Base-by-base conservation (phyloP, 2,888 invertebrate species). In the Coelogynopora nodosa region DNA sequence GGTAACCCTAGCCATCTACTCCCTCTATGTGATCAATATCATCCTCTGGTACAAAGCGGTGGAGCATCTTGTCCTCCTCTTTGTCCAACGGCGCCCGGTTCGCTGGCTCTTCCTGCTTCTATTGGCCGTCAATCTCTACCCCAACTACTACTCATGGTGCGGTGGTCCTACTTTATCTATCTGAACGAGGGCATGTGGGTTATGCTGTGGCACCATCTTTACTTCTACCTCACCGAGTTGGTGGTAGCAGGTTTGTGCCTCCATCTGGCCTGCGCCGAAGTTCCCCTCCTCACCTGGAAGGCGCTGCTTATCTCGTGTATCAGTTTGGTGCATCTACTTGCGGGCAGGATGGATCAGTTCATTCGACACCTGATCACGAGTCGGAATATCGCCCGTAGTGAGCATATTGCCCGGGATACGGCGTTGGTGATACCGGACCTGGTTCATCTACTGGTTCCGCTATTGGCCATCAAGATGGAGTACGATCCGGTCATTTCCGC, bases 91-190 rank as follows among this genome's bases (percentile, higher is more conserved):
- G 2, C 81, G 81, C 23, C 81, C 81, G 5, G 18, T 49, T 13
- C 49, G 49, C 5, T 49, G 49, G 49, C 23, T 84, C 31, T 84
- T 91, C 91, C 88, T 91, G 26, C 87, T 88, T 0, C 88, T 92
- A 18, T 90, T 91, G 81, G 5, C 90, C 0, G 88, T 90, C 80
- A 90, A 90, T 86, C 67, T 91, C 86, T 91, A 91, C 84, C 91
- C 92, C 0, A 91, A 91, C 87, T 91, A 91, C 87, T 91, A 91
- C 86, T 90, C 90, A 13, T 91, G 91, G 91, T n/a, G n/a, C n/a
- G n/a, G n/a, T 91, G 91, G 91, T 90, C 90, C 18, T 90, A 90
- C 85, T 90, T 91, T 87, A 91, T 90, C 88, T 91, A 91, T 88
- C 90, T 90, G 88, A 91, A 91, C 85, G 91, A 91, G 87, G 90